Base-by-base conservation (phyloP, 2,888 invertebrate species). In the Lasioglossum villosulum region DNA sequence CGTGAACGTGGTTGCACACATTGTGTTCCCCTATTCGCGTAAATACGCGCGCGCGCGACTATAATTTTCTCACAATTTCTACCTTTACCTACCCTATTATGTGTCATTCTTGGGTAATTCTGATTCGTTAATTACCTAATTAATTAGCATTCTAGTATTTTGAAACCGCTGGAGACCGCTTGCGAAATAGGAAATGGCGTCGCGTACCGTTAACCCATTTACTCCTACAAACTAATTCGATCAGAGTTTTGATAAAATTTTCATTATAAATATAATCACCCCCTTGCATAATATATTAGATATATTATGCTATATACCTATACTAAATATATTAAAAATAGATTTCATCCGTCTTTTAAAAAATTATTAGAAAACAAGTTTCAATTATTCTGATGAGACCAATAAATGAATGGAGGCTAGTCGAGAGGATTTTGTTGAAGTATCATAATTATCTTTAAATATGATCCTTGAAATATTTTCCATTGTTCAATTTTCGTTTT, bases 1-100 rank as follows among this genome's bases (percentile, higher is more conserved):
- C 83, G 83, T 80, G 66, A 34, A 66, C 66, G 66, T 66, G 66
- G 83, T 86, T 81, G 77, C 78, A 78, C 84, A 88, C 86, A 89
- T 90, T 52, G 52, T 89, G 86, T 89, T 89, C 59, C 37, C 80
- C 75, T 66, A 79, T 88, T 89, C 88, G 75, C 81, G 88, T 83
- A 73, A 68, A 86, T 78, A 80, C 52, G 52, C 76, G 42, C 42
- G 42, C 42, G 56, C 34, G 39, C 42, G 71, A 34, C 30, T 73
- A 75, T 80, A 48, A 81, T 88, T 90, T 89, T 90, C 90, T 88
- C 89, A 90, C 86, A 83, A 83, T 82, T 82, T 82, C 83, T 77
- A 82, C n/a, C 63, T 78, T 83, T 30, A 68, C 83, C 74, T 59
- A 30, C 74, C 78, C 66, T 34, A 86, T 86, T 82, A 78, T 66